A percentile compares a stretch with the other conserved stretches of the same genome.
Conservation (phyloP, 2,797 vertebrate species). For the Gobionotothen gibberifrons region DNA sequence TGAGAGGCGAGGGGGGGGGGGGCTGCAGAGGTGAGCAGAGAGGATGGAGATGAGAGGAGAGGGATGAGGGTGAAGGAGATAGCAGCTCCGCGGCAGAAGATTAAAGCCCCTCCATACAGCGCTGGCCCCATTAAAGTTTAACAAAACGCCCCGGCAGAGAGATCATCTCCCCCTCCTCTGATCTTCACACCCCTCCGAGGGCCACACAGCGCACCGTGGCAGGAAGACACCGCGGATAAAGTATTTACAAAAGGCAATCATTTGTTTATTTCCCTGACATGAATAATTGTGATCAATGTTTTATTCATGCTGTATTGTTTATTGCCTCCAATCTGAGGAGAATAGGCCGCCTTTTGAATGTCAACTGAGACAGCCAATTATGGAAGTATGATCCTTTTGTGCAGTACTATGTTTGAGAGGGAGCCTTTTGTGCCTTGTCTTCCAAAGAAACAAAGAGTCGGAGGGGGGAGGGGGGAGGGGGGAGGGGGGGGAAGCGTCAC, state of each 20-base stretch:
- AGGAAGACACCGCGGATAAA: constrained; percentile 56
- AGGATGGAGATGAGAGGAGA: constrained; percentile 58
- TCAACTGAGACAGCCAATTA: constrained; percentile 72
- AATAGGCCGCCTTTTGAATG: constrained; percentile 56
- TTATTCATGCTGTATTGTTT: constrained; percentile 78
- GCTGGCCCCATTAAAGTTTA: constrained; percentile 75
- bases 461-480: constrained; percentile 2
- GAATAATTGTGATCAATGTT: constrained; percentile 75
- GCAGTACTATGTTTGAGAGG: constrained; percentile 52
- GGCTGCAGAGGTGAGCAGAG: constrained; percentile 59
- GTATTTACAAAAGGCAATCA: constrained; percentile 78
- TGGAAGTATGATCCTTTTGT: constrained; percentile 70
- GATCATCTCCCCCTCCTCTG: constrained; percentile 49
- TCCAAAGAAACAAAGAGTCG: constrained; percentile 65
- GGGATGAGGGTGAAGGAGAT: constrained; percentile 57
- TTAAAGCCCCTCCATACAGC: constrained; percentile 69
- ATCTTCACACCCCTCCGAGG: constrained; percentile 58
- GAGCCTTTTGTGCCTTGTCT: constrained; percentile 63
- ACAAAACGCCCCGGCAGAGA: constrained; percentile 66
- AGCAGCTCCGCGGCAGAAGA: constrained; percentile 61
- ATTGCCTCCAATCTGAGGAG: constrained; percentile 61
- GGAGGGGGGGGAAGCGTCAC: constrained; percentile 30
- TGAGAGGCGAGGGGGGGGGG: constrained; percentile 43
- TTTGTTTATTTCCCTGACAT: constrained; percentile 76
- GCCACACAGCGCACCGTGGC: constrained; percentile 51